A percentile compares a stretch with the other conserved stretches of the same genome.
These are phyloP conservation scores for Bradysia coprophila DNA, from an alignment of 1,140 invertebrate genomes.

Conservation along the genomic window DNA sequence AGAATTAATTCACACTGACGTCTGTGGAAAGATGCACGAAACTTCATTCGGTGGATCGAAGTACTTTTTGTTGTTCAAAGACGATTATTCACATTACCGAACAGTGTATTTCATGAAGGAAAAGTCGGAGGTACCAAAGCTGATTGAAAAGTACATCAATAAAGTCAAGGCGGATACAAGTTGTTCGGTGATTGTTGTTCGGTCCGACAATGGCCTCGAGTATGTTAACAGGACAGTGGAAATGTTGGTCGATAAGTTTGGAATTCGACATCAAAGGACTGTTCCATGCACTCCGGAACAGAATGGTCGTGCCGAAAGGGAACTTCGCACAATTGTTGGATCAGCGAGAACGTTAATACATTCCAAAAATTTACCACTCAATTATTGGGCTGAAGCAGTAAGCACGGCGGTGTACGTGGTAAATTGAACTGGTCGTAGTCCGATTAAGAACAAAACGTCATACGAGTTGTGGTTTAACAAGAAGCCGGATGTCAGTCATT, in stretches of 20 bases:
- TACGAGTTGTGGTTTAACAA: too few relatives aligned
- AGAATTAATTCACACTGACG: constrained; percentile 13
- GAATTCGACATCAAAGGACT: constrained; percentile 6
- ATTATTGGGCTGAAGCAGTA: too few relatives aligned
- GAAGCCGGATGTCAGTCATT: too few relatives aligned
- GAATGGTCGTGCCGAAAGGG: constrained; percentile 7
- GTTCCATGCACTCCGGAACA: constrained; percentile 6
- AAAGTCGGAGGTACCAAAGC: neutral
- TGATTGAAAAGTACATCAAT: neutral
- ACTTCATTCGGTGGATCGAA: constrained; percentile 8
- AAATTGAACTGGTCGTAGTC: too few relatives aligned
- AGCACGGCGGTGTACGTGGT: too few relatives aligned
- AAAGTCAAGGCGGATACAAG: neutral
- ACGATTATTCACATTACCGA: neutral
- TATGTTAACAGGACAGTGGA: constrained; percentile 8
- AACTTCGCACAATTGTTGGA: too few relatives aligned
- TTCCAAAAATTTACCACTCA: too few relatives aligned
- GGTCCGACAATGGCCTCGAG: constrained; percentile 23
- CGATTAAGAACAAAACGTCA: too few relatives aligned
- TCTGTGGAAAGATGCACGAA: constrained; percentile 13
- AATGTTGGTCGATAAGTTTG: neutral
- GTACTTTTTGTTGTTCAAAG: constrained; percentile 14
- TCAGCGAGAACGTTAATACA: too few relatives aligned
- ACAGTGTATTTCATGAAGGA: neutral
- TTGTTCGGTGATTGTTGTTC: constrained; percentile 13